Evolutionary conservation across 2,797 vertebrate species (phyloP).

Genomic region (Peromyscus nudipes): DNA sequence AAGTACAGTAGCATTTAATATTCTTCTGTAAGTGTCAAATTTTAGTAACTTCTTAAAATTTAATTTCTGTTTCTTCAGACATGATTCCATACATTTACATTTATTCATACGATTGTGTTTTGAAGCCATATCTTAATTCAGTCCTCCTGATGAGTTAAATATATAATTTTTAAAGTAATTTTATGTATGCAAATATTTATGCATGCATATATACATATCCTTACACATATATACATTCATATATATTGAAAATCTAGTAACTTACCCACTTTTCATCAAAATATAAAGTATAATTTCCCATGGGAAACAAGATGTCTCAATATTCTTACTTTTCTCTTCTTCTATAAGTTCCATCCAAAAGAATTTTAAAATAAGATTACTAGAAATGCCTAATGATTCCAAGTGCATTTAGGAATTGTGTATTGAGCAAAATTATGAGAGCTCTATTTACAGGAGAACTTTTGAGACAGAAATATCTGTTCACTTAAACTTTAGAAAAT

Average conservation of each 20-base stretch:
- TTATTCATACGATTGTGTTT: background rate
- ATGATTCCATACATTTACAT: background rate
- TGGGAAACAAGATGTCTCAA: background rate
- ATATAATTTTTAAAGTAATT: background rate
- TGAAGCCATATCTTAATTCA: background rate
- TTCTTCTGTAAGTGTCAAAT: background rate
- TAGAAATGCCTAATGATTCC: slow-evolving; percentile 7
- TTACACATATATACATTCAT: background rate
- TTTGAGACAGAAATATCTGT: slow-evolving; percentile 41
- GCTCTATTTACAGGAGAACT: background rate
- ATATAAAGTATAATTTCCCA: slow-evolving; percentile 7
- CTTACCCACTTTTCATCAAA: background rate
- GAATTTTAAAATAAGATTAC: slow-evolving; percentile 5
- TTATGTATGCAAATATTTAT: background rate
- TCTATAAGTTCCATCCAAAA: background rate
- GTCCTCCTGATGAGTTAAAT: background rate
- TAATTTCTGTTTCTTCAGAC: background rate
- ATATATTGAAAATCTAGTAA: background rate
- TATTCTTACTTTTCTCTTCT: background rate
- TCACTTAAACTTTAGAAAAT: background rate
- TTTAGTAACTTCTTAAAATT: background rate
- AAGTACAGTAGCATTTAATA: background rate
- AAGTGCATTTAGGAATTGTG: background rate
- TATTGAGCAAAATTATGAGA: background rate
- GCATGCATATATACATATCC: background rate